phyloP scores from a whole-genome alignment of 2,888 invertebrate species.

The Incurvaria masculella region DNA sequence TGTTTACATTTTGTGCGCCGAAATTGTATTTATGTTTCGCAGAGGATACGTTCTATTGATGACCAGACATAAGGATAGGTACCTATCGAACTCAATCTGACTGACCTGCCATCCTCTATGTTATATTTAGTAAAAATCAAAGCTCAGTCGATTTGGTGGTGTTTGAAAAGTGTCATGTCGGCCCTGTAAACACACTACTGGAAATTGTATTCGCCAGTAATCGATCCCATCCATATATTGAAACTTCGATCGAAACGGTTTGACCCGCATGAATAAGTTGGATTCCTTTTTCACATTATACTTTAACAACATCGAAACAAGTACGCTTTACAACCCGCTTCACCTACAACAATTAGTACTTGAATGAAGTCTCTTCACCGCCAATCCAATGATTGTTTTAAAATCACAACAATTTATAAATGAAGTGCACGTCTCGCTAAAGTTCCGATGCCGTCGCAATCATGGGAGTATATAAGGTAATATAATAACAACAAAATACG shows the following conservation, averaged over 20 bases:
- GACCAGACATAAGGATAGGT: constrained; percentile 43
- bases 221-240: no score
- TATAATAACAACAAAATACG: no score
- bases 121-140: no score
- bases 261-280: constrained; percentile 34
- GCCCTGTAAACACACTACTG: no score
- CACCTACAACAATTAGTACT: constrained; percentile 30
- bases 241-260: not conserved
- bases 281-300: constrained; percentile 48
- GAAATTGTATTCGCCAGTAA: no score
- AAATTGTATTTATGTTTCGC: no score
- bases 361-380: constrained; percentile 50
- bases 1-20: not conserved
- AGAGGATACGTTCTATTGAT: no score
- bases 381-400: constrained; percentile 20
- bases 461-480: no score
- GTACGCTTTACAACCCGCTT: constrained; percentile 23
- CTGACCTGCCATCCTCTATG: constrained; percentile 52
- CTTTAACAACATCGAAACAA: constrained; percentile 56
- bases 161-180: no score
- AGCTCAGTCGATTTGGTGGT: no score
- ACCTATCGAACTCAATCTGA: constrained; percentile 53
- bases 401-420: constrained; percentile 43
- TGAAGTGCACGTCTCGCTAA: constrained; percentile 28
- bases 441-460: no score